Base-by-base conservation (phyloP, 2,113 vertebrate genomes). In the Ranitomeya imitator region DNA sequence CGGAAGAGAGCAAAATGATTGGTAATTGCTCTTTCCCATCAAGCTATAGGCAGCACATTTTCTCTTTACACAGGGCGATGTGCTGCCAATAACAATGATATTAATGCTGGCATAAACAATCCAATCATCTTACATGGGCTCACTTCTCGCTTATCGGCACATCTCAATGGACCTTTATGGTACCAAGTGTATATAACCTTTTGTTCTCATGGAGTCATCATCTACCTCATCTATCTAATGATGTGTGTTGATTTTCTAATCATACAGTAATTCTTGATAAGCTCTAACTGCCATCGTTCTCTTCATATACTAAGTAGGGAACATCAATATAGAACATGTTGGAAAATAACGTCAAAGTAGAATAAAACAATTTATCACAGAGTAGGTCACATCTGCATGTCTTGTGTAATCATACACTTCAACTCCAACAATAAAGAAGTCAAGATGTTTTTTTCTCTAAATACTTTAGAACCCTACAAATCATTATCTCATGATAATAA, bases 401-500 rank as follows among this genome's bases (percentile, higher is more conserved):
- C 69, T 59, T 59, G 26, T 85, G 73, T 78, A 61, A 86, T 86
- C 73, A 78, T 78, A 78, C 59, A 86, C 71, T 78, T 78, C 26
- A 76, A 77, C 69, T 60, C 54, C 18, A 86, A 60, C 57, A 88
- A 83, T 74, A 88, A 59, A 83, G 19, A 88, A 82, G 67, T 88
- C 79, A 88, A 60, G 74, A 83, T 88, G 37, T 81, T 78, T 78
- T 69, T 84, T 84, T 61, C 51, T 91, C 94, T 94, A 92, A 90
- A 92, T 93, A 93, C 88, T 90, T 95, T 90, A 90, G 91, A 94
- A 94, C 93, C 94, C 93, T 93, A 95, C 91, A 94, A 94, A 94
- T 95, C 94, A 94, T 95, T 95, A 95, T 94, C 94, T 95, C 94
- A 91, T 93, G 94, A 95, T 95, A 95, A 96, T 96, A 93, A 93